Evolutionary conservation across 2,113 vertebrate species (phyloP), one percentile per base, ranked within the genome.

Genomic region (Catagonus wagneri): DNA sequence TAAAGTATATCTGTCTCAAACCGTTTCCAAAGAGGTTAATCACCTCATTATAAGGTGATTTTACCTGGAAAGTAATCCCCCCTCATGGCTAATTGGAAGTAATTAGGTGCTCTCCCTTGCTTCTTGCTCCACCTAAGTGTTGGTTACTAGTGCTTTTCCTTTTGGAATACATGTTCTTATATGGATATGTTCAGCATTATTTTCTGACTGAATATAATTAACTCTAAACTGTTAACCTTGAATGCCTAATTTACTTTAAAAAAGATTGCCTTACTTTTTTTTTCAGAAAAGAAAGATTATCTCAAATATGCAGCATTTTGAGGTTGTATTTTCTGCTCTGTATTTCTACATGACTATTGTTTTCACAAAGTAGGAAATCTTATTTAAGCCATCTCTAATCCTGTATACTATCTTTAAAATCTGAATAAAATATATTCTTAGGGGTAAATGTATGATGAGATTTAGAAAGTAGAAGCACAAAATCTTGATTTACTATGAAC

Each of bases 1-100:
- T 81, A 89, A 93, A 83, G 34, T 93, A 71, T 69, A 68, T 66
- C 81, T 83, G 32, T 69, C 44, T 88, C 89, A 65, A 94, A 87
- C 85, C 96, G 81, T 95, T 95, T 90, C 68, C 81, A 93, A 86
- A 95, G 96, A 95, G 29, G 93, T 91, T 98, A 98, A 96, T 98
- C 72, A 84, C 89, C 89, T 97, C 94, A 96, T 96, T 98, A 83
- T 83, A 96, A 96, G 78, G 52, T 92, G 89, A 91, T 97, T 89
- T 96, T 94, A 89, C 86, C 91, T 93, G 78, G 74, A 74, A 81
- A 80, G 58, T 76, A 91, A 96, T 96, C 95, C 69, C n/a, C 56
- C 20, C 69, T 34, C 80, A 83, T 94, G 69, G 88, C 88, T 97
- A 94, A 97, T 96, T 97, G 75, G 93, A 92, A 71, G 60, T 96